Evolutionary conservation across 1,140 invertebrate species (phyloP).

Genomic region (Holcopasites calliopsidis): DNA sequence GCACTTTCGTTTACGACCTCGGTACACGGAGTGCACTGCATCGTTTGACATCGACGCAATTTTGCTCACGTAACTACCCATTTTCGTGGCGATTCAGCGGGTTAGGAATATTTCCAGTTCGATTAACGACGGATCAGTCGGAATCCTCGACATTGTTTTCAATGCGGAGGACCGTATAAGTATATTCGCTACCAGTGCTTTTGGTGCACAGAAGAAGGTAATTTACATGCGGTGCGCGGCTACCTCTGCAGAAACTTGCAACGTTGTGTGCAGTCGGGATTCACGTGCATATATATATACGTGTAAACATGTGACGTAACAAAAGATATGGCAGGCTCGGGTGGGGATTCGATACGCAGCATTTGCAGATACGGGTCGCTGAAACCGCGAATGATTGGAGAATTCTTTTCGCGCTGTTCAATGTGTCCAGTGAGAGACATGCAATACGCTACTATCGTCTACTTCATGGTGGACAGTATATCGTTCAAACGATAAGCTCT

Average conservation of each 20-base stretch:
- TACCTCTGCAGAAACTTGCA: background rate
- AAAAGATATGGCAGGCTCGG: background rate
- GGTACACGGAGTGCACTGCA: conserved; percentile 74
- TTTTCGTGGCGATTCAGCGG: conserved; percentile 50
- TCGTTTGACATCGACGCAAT: conserved; percentile 74
- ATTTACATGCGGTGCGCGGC: too few species aligned
- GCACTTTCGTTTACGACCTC: conserved; percentile 75
- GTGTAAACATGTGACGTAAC: conserved; percentile 44
- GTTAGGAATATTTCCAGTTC: background rate
- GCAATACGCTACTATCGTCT: background rate
- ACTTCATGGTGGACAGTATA: too few species aligned
- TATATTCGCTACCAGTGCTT: background rate
- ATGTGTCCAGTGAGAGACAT: background rate
- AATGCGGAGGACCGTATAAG: conserved; percentile 8
- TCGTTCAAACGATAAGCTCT: too few species aligned
- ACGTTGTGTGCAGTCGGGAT: too few species aligned
- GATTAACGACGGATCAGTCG: background rate
- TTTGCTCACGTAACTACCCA: conserved; percentile 75
- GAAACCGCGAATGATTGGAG: background rate
- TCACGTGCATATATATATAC: background rate
- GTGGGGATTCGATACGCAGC: background rate
- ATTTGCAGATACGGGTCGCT: background rate
- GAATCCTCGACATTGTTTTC: conserved; percentile 32
- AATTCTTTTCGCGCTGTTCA: background rate
- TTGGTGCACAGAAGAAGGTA: background rate